Evolutionary conservation across 35 echinoderm and acorn worm species (phyloP), one percentile per base, ranked within the genome.

Genomic region (Ptychodera flava): DNA sequence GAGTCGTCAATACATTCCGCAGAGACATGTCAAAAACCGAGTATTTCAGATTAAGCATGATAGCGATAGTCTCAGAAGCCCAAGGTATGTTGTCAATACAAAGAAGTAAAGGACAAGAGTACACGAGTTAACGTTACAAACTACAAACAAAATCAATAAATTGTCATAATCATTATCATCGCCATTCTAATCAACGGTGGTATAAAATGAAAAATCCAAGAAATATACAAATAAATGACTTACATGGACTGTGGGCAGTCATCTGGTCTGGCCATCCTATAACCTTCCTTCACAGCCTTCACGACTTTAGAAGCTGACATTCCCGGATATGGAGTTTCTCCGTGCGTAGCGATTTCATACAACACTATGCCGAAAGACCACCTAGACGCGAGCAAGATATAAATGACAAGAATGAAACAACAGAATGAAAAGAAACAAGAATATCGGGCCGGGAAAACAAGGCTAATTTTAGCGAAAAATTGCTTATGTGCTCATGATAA

Each of bases 281-380:
- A 91, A 0, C 90, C 90, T 14, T 82, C 33, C 35, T 36, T 77
- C 28, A 91, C 29, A 30, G 52, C 78, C 1, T 29, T 81, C n/a
- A 91, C 52, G 1, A 91, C 64, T 1, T 37, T 33, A 0, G 37
- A 31, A 0, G 80, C 36, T 29, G 79, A 29, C 16, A 91, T 82
- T 16, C 85, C 85, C 38, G 84, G 84, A 87, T 91, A 91, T 0
- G 90, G 90, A 33, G 85, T 77, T 53, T 37, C 90, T 35, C 90
- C 90, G 1, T 80, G 28, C 0, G 90, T 91, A 34, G 81, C 85
- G 31, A 91, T 82, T 30, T 91, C 90, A 30, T 91, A 87, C 32
- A 91, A 28, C 15, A 91, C 28, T 28, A 91, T 64, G 27, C 90
- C 90, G 35, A 81, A 91, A 31, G 90, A 91, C 90, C 90, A 91